Base-by-base conservation (phyloP, 2,888 invertebrate species). In the Pseudococcus jackbeardsleyi region DNA sequence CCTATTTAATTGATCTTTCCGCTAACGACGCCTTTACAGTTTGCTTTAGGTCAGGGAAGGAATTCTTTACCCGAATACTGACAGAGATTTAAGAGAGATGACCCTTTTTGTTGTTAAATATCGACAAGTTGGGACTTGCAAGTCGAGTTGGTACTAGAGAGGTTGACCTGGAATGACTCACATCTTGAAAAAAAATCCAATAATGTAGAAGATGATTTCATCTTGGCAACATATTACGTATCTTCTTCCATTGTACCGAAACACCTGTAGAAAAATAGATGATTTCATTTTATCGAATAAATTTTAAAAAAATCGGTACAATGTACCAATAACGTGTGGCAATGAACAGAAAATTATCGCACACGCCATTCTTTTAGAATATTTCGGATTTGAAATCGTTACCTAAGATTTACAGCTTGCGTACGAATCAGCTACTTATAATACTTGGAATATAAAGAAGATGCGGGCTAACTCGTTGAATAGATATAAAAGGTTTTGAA, bases 311-410 rank as follows among this genome's bases (percentile, higher is more conserved):
- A 72, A 68, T 33, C 33, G 22, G 72, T 72, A 72, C 72, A 72
- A 33, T 72, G 72, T 72, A 72, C 72, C 33, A 15, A 15, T 33
- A 26, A 64, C 11, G 64, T 11, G 22, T 17, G 33, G 33, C 72
- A 72, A 72, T 26, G 68, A 68, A 68, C 26, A 68, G 68, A 72
- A 72, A 72, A 72, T 72, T 33, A 72, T 72, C 72, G 72, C 72
- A 72, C 72, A 39, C 33, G 72, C 33, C 72, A 72, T 72, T 26
- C 72, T 72, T 5, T 33, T 39, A 72, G 17, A 19, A 33, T 17
- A 72, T 33, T 72, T 17, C 33, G 17, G 33, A 72, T 33, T 72
- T 1, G 8, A 72, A 72, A 72, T 72, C 15, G 72, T 33, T 72
- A 72, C 26, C 22, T 26, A 22, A 33, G 72, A 72, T 72, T 33